Evolutionary conservation across 2,888 invertebrate genomes (phyloP).

Genomic region (Scaeva pyrastri): DNA sequence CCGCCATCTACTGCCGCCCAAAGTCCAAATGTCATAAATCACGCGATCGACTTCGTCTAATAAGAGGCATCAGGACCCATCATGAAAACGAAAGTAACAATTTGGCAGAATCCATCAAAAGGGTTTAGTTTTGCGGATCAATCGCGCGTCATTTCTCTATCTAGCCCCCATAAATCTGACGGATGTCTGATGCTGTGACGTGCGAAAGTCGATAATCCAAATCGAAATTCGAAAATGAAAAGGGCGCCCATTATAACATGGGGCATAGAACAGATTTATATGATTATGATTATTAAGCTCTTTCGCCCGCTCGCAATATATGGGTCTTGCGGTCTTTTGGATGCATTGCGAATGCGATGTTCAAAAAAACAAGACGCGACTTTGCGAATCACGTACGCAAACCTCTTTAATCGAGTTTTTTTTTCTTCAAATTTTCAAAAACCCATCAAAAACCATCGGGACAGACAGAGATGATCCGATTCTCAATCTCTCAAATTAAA

Average conservation of each 20-base stretch:
- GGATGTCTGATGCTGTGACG: slow-evolving; percentile 47
- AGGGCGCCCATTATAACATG: slow-evolving; percentile 65
- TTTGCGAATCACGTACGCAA: slow-evolving; percentile 60
- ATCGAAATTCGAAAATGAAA: slow-evolving; percentile 63
- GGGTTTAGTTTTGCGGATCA: not conserved
- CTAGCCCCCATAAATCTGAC: slow-evolving; percentile 65
- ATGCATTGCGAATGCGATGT: slow-evolving; percentile 21
- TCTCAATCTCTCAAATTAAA: slow-evolving; percentile 16
- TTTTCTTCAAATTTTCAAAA: not conserved
- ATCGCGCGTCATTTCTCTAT: slow-evolving; percentile 31
- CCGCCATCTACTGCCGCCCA: slow-evolving; percentile 12
- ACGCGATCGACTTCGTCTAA: slow-evolving; percentile 68
- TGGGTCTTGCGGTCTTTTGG: slow-evolving; percentile 14
- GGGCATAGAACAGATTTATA: slow-evolving; percentile 36
- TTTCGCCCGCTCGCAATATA: slow-evolving; percentile 44
- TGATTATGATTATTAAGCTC: slow-evolving; percentile 73
- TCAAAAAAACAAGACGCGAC: slow-evolving; percentile 37
- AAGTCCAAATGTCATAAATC: slow-evolving; percentile 65
- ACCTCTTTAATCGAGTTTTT: slow-evolving; percentile 59
- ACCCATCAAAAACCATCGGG: slow-evolving; percentile 34
- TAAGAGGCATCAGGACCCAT: too few relatives aligned
- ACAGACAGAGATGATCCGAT: slow-evolving; percentile 11
- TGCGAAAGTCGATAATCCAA: slow-evolving; percentile 41
- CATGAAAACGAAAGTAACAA: slow-evolving; percentile 3
- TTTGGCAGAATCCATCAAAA: slow-evolving; percentile 57